Base-by-base conservation (phyloP, 2,888 invertebrate genomes). In the Dicyrtoma fusca region DNA sequence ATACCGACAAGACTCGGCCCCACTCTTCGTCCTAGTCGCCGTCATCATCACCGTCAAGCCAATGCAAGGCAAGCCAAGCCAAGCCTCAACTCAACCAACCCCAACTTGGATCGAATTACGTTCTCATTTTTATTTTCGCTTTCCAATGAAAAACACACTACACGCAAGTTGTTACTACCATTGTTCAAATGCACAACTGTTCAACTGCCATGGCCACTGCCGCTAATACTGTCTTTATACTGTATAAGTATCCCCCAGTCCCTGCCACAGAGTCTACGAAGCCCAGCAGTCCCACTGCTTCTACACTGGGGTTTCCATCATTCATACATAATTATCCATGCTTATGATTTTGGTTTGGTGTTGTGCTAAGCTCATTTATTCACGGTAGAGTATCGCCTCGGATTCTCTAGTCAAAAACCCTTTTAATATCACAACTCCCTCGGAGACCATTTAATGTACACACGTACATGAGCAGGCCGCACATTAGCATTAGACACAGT, bases 401-500 rank as follows among this genome's bases (percentile, higher is more conserved):
- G 17, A 5, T 53, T 19, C 17, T 53, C 55, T 21, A 23, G 59
- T 25, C 44, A 42, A 61, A 61, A 61, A 42, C 61, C 61, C 44
- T 44, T 61, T 44, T 61, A 44, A 61, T 61, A 61, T 61, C 44
- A 17, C 51, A 55, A 66, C 71, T 77, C 77, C 76, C 77, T 59
- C 72, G 72, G 77, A 76, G 75, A 73, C 76, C 77, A 77, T 77
- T 77, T 77, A 76, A 74, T 73, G 74, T 76, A 69, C 73, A 75
- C 75, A 75, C 34, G 71, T 66, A 74, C 72, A 75, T 76, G 76
- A 75, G 75, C 75, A 76, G 71, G 74, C 71, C 34, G 70, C 72
- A 74, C 76, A 76, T 76, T 77, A 76, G 76, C 75, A 77, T 77
- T 77, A 77, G 77, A 76, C 74, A 76, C 75, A 76, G 75, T 75